Conservation (phyloP, 2,888 invertebrate species). For the Tanypteryx hageni region DNA sequence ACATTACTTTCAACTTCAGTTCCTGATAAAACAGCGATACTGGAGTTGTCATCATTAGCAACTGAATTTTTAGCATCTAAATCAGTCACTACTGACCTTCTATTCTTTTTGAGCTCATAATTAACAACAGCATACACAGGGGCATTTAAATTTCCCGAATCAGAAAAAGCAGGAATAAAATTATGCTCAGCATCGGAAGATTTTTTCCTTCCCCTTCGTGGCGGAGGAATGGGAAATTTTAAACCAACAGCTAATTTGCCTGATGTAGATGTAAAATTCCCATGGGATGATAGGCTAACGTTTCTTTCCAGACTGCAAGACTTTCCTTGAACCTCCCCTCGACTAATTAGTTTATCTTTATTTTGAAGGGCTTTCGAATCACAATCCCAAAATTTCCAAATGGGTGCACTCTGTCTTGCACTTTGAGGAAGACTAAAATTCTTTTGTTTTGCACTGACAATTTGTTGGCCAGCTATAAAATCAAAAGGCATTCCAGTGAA, state of each 20-base stretch:
- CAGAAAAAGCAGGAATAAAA: constrained; percentile 26
- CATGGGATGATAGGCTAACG: background rate
- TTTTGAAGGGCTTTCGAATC: background rate
- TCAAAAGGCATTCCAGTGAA: constrained; percentile 47
- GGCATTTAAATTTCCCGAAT: constrained; percentile 50
- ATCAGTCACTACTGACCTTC: constrained; percentile 57
- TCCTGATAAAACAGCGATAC: no score
- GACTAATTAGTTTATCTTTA: background rate
- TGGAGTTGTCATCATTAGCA: background rate
- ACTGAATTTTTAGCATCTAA: background rate
- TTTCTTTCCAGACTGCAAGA: constrained; percentile 56
- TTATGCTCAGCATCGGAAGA: background rate
- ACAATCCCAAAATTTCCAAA: background rate
- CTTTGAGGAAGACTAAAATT: constrained; percentile 54
- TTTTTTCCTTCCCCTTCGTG: constrained; percentile 57
- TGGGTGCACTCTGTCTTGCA: constrained; percentile 35
- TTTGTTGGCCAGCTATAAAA: background rate
- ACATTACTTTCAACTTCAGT: background rate
- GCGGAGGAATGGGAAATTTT: constrained; percentile 50
- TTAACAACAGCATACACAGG: constrained; percentile 68
- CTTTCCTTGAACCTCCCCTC: background rate
- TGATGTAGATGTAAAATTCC: background rate
- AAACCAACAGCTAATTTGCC: background rate
- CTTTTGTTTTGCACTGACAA: constrained; percentile 27
- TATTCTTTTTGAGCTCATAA: constrained; percentile 68